These are phyloP conservation scores for Ia io DNA, from an alignment of 2,113 vertebrate genomes.

Conservation along the genomic window DNA sequence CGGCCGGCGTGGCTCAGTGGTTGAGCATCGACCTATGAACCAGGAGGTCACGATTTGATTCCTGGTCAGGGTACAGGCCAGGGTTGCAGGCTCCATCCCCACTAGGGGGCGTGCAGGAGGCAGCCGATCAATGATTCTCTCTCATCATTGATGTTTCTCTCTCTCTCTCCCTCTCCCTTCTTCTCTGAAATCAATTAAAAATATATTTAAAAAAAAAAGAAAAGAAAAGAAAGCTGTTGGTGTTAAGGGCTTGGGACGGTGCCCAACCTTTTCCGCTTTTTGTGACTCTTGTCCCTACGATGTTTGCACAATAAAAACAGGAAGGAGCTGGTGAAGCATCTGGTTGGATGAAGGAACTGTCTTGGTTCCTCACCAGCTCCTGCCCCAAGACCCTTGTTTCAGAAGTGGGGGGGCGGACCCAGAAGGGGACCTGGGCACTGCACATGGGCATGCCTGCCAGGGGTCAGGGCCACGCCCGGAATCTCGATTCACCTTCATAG, in stretches of 20 bases:
- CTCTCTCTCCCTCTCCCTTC: no score
- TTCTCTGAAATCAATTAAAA: no score
- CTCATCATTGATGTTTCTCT: no score
- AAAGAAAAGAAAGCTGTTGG: rapidly evolving
- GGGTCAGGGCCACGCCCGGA: not conserved
- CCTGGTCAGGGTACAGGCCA: no score
- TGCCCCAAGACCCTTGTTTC: not conserved
- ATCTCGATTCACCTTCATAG: not conserved
- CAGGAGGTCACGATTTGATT: no score
- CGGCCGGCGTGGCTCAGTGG: no score
- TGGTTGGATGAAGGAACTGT: not conserved
- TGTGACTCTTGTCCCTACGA: not conserved
- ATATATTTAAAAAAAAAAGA: no score
- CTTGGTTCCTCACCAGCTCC: not conserved
- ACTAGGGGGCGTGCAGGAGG: no score
- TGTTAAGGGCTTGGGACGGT: rapidly evolving
- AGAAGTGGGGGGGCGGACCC: rapidly evolving
- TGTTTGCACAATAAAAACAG: constrained; percentile 7
- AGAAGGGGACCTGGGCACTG: not conserved
- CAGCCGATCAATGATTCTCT: no score
- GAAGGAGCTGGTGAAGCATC: not conserved
- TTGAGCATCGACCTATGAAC: no score
- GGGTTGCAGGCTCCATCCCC: no score
- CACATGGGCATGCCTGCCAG: rapidly evolving
- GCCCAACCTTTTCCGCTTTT: not conserved